phyloP scores from a whole-genome alignment of 2,888 invertebrate species.

The Clunio marinus region DNA sequence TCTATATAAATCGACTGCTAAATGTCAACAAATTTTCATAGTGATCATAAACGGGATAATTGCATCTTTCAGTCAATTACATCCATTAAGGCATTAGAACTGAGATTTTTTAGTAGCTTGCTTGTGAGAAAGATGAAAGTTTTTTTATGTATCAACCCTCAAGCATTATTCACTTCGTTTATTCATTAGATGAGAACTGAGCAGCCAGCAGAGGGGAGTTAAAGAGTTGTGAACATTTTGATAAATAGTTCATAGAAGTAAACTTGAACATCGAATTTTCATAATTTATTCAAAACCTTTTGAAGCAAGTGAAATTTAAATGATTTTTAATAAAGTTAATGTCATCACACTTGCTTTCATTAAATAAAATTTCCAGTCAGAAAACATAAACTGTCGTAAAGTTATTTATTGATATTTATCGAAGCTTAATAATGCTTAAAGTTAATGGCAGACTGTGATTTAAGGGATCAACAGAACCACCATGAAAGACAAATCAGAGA shows the following conservation, averaged over 20 bases:
- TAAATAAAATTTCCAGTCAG: too few relatives aligned
- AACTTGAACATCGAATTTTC: too few relatives aligned
- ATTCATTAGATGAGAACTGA: too few relatives aligned
- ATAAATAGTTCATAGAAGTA: too few relatives aligned
- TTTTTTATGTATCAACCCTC: slow-evolving; percentile 22
- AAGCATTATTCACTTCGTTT: slow-evolving; percentile 17
- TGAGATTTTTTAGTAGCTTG: background rate
- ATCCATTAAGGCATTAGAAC: slow-evolving; percentile 27
- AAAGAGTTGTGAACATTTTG: too few relatives aligned
- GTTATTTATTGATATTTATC: background rate
- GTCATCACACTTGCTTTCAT: too few relatives aligned
- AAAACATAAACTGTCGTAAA: too few relatives aligned
- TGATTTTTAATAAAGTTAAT: too few relatives aligned
- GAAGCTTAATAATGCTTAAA: slow-evolving; percentile 11
- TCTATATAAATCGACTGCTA: too few relatives aligned
- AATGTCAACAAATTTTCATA: slow-evolving; percentile 2
- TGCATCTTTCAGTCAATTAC: slow-evolving; percentile 37
- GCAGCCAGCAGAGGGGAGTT: too few relatives aligned
- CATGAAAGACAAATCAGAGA: background rate
- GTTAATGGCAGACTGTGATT: background rate
- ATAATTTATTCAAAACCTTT: too few relatives aligned
- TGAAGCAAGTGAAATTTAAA: too few relatives aligned
- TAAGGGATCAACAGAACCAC: background rate
- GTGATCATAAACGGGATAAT: slow-evolving; percentile 25
- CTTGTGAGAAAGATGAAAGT: background rate